A percentile compares a stretch with the other conserved stretches of the same genome.
Conservation (phyloP, 2,888 invertebrate genomes). For the Drosophila stalkeri region DNA sequence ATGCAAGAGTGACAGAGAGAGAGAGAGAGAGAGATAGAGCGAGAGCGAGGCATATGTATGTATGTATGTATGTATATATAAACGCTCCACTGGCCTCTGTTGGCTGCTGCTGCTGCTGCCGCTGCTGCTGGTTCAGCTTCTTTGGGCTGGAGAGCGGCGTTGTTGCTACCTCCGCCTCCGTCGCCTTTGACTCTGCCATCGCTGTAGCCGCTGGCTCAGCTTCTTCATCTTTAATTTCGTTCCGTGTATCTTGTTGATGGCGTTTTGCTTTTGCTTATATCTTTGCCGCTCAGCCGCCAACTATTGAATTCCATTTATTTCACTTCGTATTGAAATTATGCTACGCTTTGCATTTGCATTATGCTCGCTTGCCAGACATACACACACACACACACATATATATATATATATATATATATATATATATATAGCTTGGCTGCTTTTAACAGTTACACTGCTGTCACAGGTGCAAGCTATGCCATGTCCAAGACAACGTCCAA, state of each 20-base stretch:
- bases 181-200: slow-evolving; percentile 2
- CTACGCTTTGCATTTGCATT: slow-evolving; percentile 74
- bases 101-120: slow-evolving; percentile 50
- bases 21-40: not conserved
- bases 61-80: slow-evolving; percentile 22
- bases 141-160: slow-evolving; percentile 36
- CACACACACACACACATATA: slow-evolving; percentile 1
- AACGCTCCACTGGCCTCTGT: slow-evolving; percentile 39
- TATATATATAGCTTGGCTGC: not conserved
- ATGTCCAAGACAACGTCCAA: not conserved
- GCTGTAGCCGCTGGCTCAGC: slow-evolving; percentile 52
- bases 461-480: slow-evolving; percentile 54
- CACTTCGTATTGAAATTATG: slow-evolving; percentile 68
- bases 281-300: slow-evolving; percentile 62
- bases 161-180: slow-evolving; percentile 23
- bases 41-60: not conserved
- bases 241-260: slow-evolving; percentile 81
- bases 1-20: slow-evolving; percentile 9
- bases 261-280: slow-evolving; percentile 78
- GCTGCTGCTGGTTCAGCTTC: slow-evolving; percentile 59
- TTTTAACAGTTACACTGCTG: slow-evolving; percentile 50
- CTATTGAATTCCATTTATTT: slow-evolving; percentile 54
- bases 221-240: slow-evolving; percentile 81
- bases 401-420: not conserved
- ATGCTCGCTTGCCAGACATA: slow-evolving; percentile 49